Conservation (phyloP, 2,888 invertebrate genomes). For the Rugalucina vietnamica region DNA sequence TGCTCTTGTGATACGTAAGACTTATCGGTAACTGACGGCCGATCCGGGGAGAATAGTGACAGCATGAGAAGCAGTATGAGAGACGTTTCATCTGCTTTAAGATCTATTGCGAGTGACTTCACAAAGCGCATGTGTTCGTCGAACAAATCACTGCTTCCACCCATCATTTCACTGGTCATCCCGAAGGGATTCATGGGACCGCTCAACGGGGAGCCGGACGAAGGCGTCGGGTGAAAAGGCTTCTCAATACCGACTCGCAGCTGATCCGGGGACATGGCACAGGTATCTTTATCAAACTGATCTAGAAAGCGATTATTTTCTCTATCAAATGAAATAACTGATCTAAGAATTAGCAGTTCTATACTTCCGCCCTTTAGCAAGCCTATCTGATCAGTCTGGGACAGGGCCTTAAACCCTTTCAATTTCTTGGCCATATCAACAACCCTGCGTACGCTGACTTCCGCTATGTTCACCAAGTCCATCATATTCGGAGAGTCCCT, state of each 20-base stretch:
- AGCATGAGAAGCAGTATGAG: slow-evolving; percentile 97
- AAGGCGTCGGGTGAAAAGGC: neutral
- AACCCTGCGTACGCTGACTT: slow-evolving; percentile 89
- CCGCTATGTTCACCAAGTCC: slow-evolving; percentile 84
- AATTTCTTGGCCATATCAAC: slow-evolving; percentile 87
- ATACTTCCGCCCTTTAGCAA: slow-evolving; percentile 97
- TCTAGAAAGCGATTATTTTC: slow-evolving; percentile 95
- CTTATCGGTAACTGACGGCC: slow-evolving; percentile 88
- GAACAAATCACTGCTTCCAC: slow-evolving; percentile 80
- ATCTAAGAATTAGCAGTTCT: slow-evolving; percentile 97
- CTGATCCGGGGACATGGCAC: slow-evolving; percentile 93
- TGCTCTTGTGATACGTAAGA: slow-evolving; percentile 81
- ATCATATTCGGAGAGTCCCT: slow-evolving; percentile 76
- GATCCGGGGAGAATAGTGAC: slow-evolving; percentile 93
- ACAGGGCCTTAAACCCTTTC: slow-evolving; percentile 94
- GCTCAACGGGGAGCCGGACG: neutral
- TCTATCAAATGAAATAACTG: slow-evolving; percentile 96
- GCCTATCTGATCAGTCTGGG: slow-evolving; percentile 96
- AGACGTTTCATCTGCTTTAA: slow-evolving; percentile 94
- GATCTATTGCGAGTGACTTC: slow-evolving; percentile 90
- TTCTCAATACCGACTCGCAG: slow-evolving; percentile 91
- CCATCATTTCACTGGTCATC: slow-evolving; percentile 14
- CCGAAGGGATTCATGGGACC: neutral
- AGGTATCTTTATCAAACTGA: slow-evolving; percentile 84
- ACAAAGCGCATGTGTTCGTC: slow-evolving; percentile 84